These are phyloP conservation scores for Telmatherina bonti DNA, from an alignment of 2,797 vertebrate genomes.

Conservation along the genomic window DNA sequence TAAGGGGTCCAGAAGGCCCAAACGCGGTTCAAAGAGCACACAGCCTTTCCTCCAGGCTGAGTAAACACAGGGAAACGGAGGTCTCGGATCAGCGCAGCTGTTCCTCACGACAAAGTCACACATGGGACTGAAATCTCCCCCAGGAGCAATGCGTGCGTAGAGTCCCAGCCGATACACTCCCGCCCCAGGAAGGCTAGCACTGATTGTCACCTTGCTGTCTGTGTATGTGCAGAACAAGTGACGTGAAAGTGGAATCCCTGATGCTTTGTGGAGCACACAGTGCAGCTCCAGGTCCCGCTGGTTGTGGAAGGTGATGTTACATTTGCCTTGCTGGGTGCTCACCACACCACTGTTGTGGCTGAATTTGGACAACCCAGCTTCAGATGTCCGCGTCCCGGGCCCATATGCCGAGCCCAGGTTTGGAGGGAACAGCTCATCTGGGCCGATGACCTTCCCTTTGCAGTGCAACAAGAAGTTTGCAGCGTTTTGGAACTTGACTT, in stretches of 20 bases:
- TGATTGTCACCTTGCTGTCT: slow-evolving; percentile 85
- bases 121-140: slow-evolving; percentile 77
- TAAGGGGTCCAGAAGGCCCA: slow-evolving; percentile 77
- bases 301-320: slow-evolving; percentile 86
- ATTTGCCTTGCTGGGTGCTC: slow-evolving; percentile 83
- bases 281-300: slow-evolving; percentile 68
- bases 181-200: slow-evolving; percentile 66
- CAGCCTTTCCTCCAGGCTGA: slow-evolving; percentile 84
- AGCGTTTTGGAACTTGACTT: slow-evolving; percentile 75
- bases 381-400: slow-evolving; percentile 77
- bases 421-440: slow-evolving; percentile 79
- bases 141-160: slow-evolving; percentile 72
- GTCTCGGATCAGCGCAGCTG: slow-evolving; percentile 66
- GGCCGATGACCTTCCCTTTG: slow-evolving; percentile 60
- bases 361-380: slow-evolving; percentile 80
- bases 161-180: slow-evolving; percentile 83
- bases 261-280: slow-evolving; percentile 56
- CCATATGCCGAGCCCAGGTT: slow-evolving; percentile 81
- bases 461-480: slow-evolving; percentile 85
- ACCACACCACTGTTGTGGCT: slow-evolving; percentile 79
- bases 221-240: slow-evolving; percentile 84
- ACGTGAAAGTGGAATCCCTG: slow-evolving; percentile 71
- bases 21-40: slow-evolving; percentile 85
- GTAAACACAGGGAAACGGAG: slow-evolving; percentile 83
- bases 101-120: slow-evolving; percentile 85